phyloP scores from a whole-genome alignment of 2,888 invertebrate genomes.

The Cybosia mesomella region DNA sequence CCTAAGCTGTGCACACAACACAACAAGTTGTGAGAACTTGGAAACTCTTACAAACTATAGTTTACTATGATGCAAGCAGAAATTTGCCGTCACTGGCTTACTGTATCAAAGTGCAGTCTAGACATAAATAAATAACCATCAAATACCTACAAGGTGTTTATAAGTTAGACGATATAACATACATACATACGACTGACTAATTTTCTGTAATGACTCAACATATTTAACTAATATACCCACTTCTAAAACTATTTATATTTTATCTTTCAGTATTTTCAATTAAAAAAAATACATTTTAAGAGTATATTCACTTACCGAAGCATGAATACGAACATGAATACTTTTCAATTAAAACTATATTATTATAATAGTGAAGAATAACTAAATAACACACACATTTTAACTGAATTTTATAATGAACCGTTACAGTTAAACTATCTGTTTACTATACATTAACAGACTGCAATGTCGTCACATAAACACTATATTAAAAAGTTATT shows the following conservation, averaged over 20 bases:
- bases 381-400: not conserved
- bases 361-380: not conserved
- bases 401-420: not conserved
- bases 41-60: not conserved
- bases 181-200: not conserved
- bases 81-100: not conserved
- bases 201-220: not conserved
- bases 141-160: not conserved
- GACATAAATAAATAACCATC: not conserved
- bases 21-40: not conserved
- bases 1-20: too few species aligned
- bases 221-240: not conserved
- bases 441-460: not conserved
- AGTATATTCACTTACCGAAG: not conserved
- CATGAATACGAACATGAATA: too few species aligned
- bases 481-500: not conserved
- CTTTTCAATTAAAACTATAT: not conserved
- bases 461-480: not conserved
- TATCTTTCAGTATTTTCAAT: not conserved
- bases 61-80: not conserved
- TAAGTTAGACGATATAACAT: not conserved
- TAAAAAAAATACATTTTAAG: not conserved
- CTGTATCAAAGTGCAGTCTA: not conserved
- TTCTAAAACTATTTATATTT: not conserved
- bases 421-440: not conserved